Percentiles rank a stretch among this genome's conserved stretches.
Evolutionary conservation across 2,888 invertebrate species (phyloP).

Genomic region (Reticulitermes lucifugus): DNA sequence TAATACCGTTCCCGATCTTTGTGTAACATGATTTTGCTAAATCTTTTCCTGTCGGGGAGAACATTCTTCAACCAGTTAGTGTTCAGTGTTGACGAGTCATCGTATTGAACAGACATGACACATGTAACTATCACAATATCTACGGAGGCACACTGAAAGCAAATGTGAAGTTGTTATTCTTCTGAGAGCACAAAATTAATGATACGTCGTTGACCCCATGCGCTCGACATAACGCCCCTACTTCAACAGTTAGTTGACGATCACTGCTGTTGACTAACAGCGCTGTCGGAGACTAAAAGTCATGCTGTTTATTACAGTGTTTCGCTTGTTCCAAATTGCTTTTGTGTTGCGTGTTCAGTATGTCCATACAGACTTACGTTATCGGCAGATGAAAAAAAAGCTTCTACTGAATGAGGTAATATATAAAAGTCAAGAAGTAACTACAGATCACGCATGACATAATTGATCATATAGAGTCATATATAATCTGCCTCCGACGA

Average conservation of each 20-base stretch:
- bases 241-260: constrained; percentile 15
- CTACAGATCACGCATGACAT: not conserved
- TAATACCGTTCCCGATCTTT: too few species aligned
- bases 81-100: too few species aligned
- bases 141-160: not conserved
- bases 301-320: not conserved
- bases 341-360: not conserved
- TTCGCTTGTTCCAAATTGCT: not conserved
- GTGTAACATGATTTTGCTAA: too few species aligned
- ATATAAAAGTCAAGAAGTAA: not conserved
- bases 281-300: constrained; percentile 8
- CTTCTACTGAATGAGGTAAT: not conserved
- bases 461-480: not conserved
- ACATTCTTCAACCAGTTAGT: too few species aligned
- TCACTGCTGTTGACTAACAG: constrained; percentile 3
- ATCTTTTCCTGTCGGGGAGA: too few species aligned
- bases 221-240: not conserved
- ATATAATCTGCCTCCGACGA: too few species aligned
- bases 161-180: constrained; percentile 27
- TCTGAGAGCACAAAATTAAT: not conserved
- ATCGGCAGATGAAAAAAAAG: not conserved
- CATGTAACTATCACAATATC: not conserved
- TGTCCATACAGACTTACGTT: not conserved
- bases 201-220: constrained; percentile 13
- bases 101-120: not conserved